Conservation (phyloP, 2,113 vertebrate species). For the Gallinago paraguaiae region DNA sequence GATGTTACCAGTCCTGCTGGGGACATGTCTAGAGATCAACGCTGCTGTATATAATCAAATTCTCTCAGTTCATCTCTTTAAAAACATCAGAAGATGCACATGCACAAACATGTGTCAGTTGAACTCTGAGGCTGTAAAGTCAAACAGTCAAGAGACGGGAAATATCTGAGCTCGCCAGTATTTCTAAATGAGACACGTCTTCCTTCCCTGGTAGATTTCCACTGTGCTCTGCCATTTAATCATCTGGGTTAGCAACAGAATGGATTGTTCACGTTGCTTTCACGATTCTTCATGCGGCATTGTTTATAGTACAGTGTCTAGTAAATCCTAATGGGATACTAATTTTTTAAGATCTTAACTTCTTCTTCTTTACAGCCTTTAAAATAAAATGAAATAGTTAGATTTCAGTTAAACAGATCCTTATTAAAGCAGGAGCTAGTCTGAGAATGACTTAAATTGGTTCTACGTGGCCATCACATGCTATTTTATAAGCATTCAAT, state of each 20-base stretch:
- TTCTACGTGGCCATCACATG: constrained; percentile 46
- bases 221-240: neutral
- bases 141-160: neutral
- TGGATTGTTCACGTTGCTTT: neutral
- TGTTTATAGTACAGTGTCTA: neutral
- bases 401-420: neutral
- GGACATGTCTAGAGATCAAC: neutral
- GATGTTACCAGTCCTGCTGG: neutral
- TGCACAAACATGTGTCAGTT: neutral
- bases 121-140: neutral
- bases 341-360: neutral
- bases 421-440: constrained; percentile 24
- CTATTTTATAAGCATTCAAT: constrained; percentile 62
- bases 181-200: neutral
- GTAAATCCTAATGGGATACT: neutral
- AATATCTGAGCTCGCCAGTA: neutral
- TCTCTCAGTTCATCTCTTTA: neutral
- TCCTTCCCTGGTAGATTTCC: neutral
- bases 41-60: neutral
- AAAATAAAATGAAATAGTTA: neutral
- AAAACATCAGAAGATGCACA: neutral
- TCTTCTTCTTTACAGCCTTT: neutral
- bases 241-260: neutral
- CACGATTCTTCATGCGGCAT: neutral
- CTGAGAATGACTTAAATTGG: constrained; percentile 36